These are phyloP conservation scores for Isotomurus palustris DNA, from an alignment of 2,888 invertebrate genomes.

Conservation along the genomic window DNA sequence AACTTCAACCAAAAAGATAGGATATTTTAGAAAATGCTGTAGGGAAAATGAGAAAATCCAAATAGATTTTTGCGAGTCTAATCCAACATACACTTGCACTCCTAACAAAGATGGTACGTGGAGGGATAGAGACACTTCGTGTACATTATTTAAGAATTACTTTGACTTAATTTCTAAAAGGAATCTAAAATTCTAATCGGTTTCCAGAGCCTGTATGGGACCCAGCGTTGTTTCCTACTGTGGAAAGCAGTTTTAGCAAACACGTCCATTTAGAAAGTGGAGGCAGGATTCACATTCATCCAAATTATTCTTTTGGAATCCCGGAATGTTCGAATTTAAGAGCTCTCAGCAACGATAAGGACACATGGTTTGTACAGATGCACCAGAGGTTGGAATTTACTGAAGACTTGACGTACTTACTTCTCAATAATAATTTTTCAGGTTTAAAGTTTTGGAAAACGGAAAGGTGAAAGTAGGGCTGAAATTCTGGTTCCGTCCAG, in stretches of 20 bases:
- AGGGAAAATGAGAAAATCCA: too few species aligned
- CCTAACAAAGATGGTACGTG: too few species aligned
- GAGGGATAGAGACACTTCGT: too few species aligned
- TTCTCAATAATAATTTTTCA: neutral
- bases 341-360: conserved; percentile 19
- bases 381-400: neutral
- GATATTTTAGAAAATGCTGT: too few species aligned
- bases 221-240: conserved; percentile 18
- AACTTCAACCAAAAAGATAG: too few species aligned
- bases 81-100: too few species aligned
- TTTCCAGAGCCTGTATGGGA: conserved; percentile 10
- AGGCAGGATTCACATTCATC: too few species aligned
- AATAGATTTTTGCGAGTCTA: too few species aligned
- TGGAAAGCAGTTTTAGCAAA: conserved; percentile 6
- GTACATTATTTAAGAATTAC: too few species aligned
- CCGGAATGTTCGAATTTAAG: conserved; percentile 12
- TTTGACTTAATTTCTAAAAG: too few species aligned
- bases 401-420: neutral
- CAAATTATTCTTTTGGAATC: conserved; percentile 7
- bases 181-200: too few species aligned
- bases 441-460: conserved; percentile 28
- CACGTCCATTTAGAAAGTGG: conserved; percentile 16
- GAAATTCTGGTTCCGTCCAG: conserved; percentile 38
- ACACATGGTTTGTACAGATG: conserved; percentile 24
- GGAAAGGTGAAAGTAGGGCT: conserved; percentile 32